These are phyloP conservation scores for Oophaga pumilio DNA, from an alignment of 2,113 vertebrate genomes.

Conservation along the genomic window DNA sequence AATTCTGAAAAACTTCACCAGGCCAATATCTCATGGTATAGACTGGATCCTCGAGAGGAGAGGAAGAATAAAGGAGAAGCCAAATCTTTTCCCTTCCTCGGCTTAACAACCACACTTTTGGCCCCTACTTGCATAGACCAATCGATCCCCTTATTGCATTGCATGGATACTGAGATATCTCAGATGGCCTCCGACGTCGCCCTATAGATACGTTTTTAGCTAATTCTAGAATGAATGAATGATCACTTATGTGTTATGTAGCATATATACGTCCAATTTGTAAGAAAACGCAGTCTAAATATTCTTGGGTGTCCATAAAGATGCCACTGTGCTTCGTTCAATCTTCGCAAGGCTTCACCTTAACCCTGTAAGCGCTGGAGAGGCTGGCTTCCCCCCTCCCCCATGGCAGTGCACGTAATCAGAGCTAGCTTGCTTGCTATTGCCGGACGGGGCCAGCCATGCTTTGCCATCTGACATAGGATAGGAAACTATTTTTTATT, in stretches of 20 bases:
- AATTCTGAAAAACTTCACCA: not conserved
- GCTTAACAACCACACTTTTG: not conserved
- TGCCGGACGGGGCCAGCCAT: not conserved
- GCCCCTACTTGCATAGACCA: not conserved
- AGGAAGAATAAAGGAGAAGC: not conserved
- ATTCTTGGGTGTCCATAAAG: not conserved
- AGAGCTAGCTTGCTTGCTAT: not conserved
- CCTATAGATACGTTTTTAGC: no score
- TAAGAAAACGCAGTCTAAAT: not conserved
- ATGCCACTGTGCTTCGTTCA: constrained; percentile 15
- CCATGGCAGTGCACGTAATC: not conserved
- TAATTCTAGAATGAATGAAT: not conserved
- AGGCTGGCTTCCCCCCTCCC: constrained; percentile 5
- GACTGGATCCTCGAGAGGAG: not conserved
- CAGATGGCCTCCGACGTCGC: not conserved
- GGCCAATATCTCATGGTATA: not conserved
- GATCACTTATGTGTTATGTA: not conserved
- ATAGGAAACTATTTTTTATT: not conserved
- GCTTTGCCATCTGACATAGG: not conserved
- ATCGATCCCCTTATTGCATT: not conserved
- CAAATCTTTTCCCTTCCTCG: not conserved
- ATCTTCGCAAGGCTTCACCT: constrained; percentile 5
- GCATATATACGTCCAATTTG: not conserved
- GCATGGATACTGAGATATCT: not conserved
- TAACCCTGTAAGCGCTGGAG: constrained; percentile 11